Evolutionary conservation across 2,113 vertebrate species (phyloP), one percentile per base, ranked within the genome.

Genomic region (Ictidomys tridecemlineatus): DNA sequence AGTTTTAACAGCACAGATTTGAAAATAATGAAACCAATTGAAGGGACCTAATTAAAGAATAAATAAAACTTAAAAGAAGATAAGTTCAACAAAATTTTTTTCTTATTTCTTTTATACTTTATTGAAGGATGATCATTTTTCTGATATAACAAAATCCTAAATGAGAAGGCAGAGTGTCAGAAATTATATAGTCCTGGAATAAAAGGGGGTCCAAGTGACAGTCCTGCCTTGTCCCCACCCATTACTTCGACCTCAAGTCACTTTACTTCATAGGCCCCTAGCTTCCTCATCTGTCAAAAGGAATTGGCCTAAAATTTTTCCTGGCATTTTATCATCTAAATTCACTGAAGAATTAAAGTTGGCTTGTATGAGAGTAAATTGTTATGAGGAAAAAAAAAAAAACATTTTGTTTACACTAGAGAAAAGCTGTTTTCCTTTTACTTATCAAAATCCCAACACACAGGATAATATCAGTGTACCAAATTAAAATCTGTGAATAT

Each of bases 331-430:
- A 53, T 91, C 78, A 72, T 67, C 37, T 39, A 89, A 91, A 95
- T 69, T 80, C 42, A 65, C 45, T 51, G 92, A 85, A 42, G 61
- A 91, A 92, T 76, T 92, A 56, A 79, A 93, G 26, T 58, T 90
- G 45, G 73, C 48, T 73, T 85, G 63, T 78, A 51, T 93, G 90
- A 69, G 28, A 86, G 32, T 53, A 77, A 93, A 91, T 96, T 86
- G 69, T 53, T 85, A 89, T 37, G 45, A 94, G 48, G 24, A 28
- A 63, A 74, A 45, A 42, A n/a, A n/a, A n/a, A 45, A 96, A 93
- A 96, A 10, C 72, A 93, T 94, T 96, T 91, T 92, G 72, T 85
- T 97, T 96, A 82, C 17, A 11, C 56, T 69, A 72, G n/a, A 90
- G 82, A 77, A 92, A 92, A 53, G 70, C 58, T 95, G 34, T 87